phyloP scores from a whole-genome alignment of 1,140 invertebrate species.

The Zaprionus gabonicus region DNA sequence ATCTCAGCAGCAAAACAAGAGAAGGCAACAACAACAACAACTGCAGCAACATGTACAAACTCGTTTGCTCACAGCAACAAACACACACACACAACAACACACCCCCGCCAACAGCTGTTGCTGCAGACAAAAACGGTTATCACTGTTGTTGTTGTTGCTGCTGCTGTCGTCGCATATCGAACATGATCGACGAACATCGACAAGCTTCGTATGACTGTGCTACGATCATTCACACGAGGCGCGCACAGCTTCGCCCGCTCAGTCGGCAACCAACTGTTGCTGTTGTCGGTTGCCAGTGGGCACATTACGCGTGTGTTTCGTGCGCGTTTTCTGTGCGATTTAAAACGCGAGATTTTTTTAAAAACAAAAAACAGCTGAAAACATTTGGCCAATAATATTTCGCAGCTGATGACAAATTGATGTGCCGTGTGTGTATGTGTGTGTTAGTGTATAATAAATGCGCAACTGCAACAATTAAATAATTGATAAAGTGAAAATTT shows the following conservation, averaged over 20 bases:
- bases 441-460: constrained; percentile 34
- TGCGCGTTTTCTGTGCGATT: neutral
- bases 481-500: constrained; percentile 41
- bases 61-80: neutral
- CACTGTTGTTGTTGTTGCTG: neutral
- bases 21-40: too few relatives aligned
- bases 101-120: constrained; percentile 44
- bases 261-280: constrained; percentile 81
- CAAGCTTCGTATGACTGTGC: constrained; percentile 3
- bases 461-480: constrained; percentile 19
- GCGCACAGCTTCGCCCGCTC: constrained; percentile 20
- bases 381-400: constrained; percentile 47
- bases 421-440: constrained; percentile 9
- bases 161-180: constrained; percentile 25
- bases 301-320: neutral
- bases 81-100: constrained; percentile 6
- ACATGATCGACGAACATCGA: constrained; percentile 42
- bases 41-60: neutral
- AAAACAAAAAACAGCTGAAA: constrained; percentile 20
- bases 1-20: neutral
- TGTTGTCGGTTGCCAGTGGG: constrained; percentile 34
- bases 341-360: constrained; percentile 6
- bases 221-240: constrained; percentile 42
- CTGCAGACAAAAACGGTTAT: constrained; percentile 20
- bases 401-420: constrained; percentile 45